Conservation (phyloP, 2,888 invertebrate genomes). For the Eilema griseolum region DNA sequence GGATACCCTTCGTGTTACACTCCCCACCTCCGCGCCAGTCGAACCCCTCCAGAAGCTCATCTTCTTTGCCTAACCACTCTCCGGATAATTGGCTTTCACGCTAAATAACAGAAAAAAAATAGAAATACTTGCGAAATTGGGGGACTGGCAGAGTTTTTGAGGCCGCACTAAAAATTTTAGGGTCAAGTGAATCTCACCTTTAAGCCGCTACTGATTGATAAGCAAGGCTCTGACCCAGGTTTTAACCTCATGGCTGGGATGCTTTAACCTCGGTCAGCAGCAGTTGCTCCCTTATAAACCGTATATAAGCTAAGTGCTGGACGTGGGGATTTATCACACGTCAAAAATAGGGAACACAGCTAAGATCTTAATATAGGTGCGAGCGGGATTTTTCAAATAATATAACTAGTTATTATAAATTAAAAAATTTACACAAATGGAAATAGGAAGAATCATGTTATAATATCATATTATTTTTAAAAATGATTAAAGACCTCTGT, state of each 20-base stretch:
- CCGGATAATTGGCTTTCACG: slow-evolving; percentile 45
- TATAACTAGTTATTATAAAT: no score
- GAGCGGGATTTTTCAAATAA: no score
- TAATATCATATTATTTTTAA: no score
- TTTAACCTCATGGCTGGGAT: not conserved
- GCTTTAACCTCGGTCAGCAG: no score
- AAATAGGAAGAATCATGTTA: no score
- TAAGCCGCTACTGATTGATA: not conserved
- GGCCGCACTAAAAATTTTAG: not conserved
- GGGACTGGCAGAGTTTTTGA: not conserved
- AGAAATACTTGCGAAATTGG: not conserved
- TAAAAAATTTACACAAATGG: no score
- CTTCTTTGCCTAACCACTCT: slow-evolving; percentile 90
- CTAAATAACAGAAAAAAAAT: slow-evolving; percentile 27
- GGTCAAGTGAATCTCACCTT: not conserved
- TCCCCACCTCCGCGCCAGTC: slow-evolving; percentile 97
- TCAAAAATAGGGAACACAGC: not conserved
- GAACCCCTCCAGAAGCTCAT: slow-evolving; percentile 93
- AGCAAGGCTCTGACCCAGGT: not conserved
- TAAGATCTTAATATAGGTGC: not conserved
- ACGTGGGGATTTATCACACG: no score
- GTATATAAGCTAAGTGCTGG: no score
- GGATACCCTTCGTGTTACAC: slow-evolving; percentile 97
- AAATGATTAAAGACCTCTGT: no score
- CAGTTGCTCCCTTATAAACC: not conserved